Base-by-base conservation (phyloP, 2,797 vertebrate genomes). In the Artibeus lituratus region DNA sequence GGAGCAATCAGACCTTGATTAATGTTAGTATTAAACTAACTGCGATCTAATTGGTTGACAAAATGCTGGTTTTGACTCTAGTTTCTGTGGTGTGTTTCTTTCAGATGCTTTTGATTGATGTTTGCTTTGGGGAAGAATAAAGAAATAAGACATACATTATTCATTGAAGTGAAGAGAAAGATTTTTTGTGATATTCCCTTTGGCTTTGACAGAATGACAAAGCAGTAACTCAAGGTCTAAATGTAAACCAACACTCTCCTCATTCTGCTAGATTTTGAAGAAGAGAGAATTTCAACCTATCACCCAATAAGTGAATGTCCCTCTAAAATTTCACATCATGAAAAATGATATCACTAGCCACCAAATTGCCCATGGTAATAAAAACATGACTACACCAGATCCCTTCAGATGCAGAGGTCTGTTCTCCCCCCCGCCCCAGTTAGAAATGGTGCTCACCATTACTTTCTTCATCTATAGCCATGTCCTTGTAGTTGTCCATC, bases 1-100 rank as follows among this genome's bases (percentile, higher is more conserved):
- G 93, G 91, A 93, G 94, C 96, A 97, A 97, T 98, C 96, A 98
- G 96, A 91, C 65, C 97, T 95, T 97, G 97, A 98, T 98, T 96
- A 97, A 97, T 96, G 96, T 91, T 51, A 95, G 65, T 89, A 96
- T 97, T 98, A 97, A 96, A 93, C 94, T 98, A 97, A 97, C 95
- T 97, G 96, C 95, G 92, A 80, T 97, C 96, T 96, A 97, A 97
- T 97, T 96, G 95, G 96, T 94, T 97, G 97, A 96, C 97, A 96
- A 96, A 97, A 97, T 42, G 95, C 89, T 44, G 42, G 90, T 94
- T 97, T 95, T 96, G 94, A 97, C 89, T 96, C 73, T 29, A 67
- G 95, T 95, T 95, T 96, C 85, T 80, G 35, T 90, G 88, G 70
- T 89, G 91, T 94, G 80, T 97, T 96, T 97, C 91, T 96, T 96